A percentile compares a stretch with the other conserved stretches of the same genome.
phyloP scores from a whole-genome alignment of 1,140 invertebrate genomes.

The Drosophila rhopaloa region DNA sequence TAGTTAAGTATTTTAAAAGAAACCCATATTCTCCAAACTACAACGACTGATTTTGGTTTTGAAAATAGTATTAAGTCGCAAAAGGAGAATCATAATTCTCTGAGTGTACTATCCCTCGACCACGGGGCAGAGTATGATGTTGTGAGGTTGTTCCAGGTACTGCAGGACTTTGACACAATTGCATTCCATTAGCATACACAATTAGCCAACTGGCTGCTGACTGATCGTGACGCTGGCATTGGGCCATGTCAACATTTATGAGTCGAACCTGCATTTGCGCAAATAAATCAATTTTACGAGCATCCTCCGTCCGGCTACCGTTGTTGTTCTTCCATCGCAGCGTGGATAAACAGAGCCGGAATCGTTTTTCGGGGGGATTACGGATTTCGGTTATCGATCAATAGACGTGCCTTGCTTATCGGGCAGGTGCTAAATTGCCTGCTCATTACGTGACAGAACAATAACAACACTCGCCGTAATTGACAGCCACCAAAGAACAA shows the following conservation, averaged over 20 bases:
- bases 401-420: slow-evolving; percentile 48
- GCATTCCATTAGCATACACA: slow-evolving; percentile 82
- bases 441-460: slow-evolving; percentile 76
- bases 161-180: slow-evolving; percentile 77
- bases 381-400: slow-evolving; percentile 40
- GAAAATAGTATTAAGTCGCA: too few species aligned
- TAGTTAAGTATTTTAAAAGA: too few species aligned
- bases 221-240: slow-evolving; percentile 66
- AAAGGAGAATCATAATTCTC: neutral
- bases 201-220: slow-evolving; percentile 62
- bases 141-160: slow-evolving; percentile 60
- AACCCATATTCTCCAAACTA: accelerated
- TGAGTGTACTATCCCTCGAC: slow-evolving; percentile 24
- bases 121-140: slow-evolving; percentile 30
- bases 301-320: slow-evolving; percentile 34
- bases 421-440: slow-evolving; percentile 75
- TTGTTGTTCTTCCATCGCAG: slow-evolving; percentile 70
- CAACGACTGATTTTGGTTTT: neutral
- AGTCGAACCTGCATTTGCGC: slow-evolving; percentile 50
- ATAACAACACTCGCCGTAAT: slow-evolving; percentile 51
- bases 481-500: slow-evolving; percentile 50
- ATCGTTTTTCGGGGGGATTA: neutral
- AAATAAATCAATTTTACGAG: slow-evolving; percentile 64
- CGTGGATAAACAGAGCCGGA: slow-evolving; percentile 50
- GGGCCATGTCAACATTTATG: slow-evolving; percentile 63